Conservation (phyloP, 2,888 invertebrate species). For the Leucophenga montana region DNA sequence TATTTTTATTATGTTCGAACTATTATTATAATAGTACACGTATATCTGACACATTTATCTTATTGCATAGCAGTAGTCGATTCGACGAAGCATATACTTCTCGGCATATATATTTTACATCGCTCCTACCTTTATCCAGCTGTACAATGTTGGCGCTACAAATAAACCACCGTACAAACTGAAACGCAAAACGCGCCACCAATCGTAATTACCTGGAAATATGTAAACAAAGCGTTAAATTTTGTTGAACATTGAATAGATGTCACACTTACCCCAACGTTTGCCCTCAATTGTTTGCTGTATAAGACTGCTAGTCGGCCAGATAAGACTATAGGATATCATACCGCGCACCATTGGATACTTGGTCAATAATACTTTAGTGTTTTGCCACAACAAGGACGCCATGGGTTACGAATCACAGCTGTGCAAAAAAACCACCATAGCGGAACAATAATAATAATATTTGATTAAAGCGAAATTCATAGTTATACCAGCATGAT, state of each 20-base stretch:
- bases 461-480: slow-evolving; percentile 18
- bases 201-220: slow-evolving; percentile 77
- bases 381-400: slow-evolving; percentile 52
- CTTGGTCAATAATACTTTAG: slow-evolving; percentile 62
- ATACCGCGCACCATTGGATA: slow-evolving; percentile 76
- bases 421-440: slow-evolving; percentile 34
- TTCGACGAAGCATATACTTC: too few relatives aligned
- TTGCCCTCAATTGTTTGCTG: slow-evolving; percentile 82
- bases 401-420: slow-evolving; percentile 41
- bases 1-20: too few relatives aligned
- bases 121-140: slow-evolving; percentile 81
- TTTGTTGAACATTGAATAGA: background rate
- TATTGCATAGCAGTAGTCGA: too few relatives aligned
- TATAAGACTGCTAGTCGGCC: slow-evolving; percentile 83
- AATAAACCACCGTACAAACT: slow-evolving; percentile 86
- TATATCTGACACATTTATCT: too few relatives aligned
- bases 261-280: slow-evolving; percentile 76
- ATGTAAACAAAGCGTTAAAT: background rate
- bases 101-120: background rate
- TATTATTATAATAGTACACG: too few relatives aligned
- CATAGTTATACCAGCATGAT: background rate
- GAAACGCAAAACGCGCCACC: slow-evolving; percentile 81
- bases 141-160: slow-evolving; percentile 86
- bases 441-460: slow-evolving; percentile 10
- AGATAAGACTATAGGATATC: slow-evolving; percentile 81